A percentile compares a stretch with the other conserved stretches of the same genome.
Evolutionary conservation across 2,797 vertebrate genomes (phyloP).

Genomic region (Gymnothorax reevesii): DNA sequence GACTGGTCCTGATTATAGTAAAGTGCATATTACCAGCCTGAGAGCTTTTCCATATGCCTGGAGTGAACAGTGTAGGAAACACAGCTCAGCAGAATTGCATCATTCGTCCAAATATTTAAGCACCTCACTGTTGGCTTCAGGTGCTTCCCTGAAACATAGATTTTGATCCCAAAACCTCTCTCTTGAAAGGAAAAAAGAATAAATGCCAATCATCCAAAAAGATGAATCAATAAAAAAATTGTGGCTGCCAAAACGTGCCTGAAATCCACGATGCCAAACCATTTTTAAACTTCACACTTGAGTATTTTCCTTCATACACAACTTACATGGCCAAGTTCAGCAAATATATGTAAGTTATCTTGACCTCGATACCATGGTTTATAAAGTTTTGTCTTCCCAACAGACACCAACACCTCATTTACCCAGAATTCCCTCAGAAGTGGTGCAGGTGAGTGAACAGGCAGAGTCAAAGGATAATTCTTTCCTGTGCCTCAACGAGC

Average conservation of each 20-base stretch:
- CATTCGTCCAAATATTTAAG: too few relatives aligned
- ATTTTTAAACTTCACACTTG: neutral
- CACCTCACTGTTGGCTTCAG: neutral
- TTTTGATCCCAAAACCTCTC: neutral
- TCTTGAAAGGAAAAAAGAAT: neutral
- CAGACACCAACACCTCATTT: neutral
- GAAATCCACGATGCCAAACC: neutral
- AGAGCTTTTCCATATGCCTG: too few relatives aligned
- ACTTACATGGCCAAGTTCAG: neutral
- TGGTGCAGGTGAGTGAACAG: neutral
- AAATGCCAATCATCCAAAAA: neutral
- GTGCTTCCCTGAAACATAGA: neutral
- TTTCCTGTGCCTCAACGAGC: neutral
- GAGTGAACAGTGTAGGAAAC: too few relatives aligned
- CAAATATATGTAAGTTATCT: neutral
- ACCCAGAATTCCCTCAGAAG: neutral
- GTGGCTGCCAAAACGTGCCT: neutral
- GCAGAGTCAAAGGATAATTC: too few relatives aligned
- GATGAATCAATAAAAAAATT: too few relatives aligned
- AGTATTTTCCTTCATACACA: neutral
- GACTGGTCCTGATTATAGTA: too few relatives aligned
- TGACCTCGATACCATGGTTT: neutral
- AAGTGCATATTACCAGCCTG: too few relatives aligned
- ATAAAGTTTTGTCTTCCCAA: neutral
- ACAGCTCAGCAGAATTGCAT: too few relatives aligned